Evolutionary conservation across 2,113 vertebrate species (phyloP), one percentile per base, ranked within the genome.

Genomic region (Rana temporaria): DNA sequence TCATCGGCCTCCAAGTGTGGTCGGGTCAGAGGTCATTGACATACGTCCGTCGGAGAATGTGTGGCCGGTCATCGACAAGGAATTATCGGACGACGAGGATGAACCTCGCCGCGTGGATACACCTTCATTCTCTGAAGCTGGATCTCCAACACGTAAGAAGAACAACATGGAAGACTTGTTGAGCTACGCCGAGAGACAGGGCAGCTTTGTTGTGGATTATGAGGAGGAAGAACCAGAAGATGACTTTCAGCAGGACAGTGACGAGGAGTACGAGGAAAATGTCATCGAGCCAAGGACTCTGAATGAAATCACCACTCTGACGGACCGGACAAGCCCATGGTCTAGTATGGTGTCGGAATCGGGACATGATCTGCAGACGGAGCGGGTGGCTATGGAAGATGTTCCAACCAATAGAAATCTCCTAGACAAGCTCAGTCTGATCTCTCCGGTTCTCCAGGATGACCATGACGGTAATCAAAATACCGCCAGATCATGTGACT

Each of bases 261-360:
- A 95, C 3, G 95, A 92, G 12, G 96, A 97, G 64, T 98, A 95
- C 0, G 96, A 99, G 20, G 97, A 99, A n/a, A 92, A 94, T 0
- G 38, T 99, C 18, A 86, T 98, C 79, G 93, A 97, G 20, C 97
- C 95, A 5, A 91, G 89, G 63, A 80, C 92, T 65, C 94, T 99
- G 1, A 99, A 99, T 12, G 98, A 99, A 77, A 84, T 98, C 34
- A 97, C 94, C 0, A 93, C 93, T 0, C 0, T 94, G 59, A 98
- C 96, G 0, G 97, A 97, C 83, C 94, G 85, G 90, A 99, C 95
- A 17, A 99, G 96, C 60, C 96, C 97, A 17, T 98, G 97, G 98
- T 98, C 97, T 86, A 98, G 97, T 76, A 71, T 96, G 26, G 0
- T 94, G 15, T 98, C 97, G 2, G 96, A 97, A 55, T 85, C 52